Base-by-base conservation (phyloP, 1,140 invertebrate species). In the Aphelenchoides avenae region DNA sequence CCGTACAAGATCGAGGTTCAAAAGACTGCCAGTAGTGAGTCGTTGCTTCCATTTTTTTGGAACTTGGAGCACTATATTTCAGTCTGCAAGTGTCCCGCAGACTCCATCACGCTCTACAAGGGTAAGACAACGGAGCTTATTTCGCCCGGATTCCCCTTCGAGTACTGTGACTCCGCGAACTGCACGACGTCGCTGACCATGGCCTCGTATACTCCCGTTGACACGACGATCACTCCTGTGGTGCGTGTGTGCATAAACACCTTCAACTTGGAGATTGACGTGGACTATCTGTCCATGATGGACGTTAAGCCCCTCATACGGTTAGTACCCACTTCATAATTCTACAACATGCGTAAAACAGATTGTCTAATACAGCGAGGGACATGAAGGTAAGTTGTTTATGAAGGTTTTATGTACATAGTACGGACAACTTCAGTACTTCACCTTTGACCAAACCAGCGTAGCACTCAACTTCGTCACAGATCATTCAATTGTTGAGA, bases 81-180 rank as follows among this genome's bases (percentile, higher is more conserved):
- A 63, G 61, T 66, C 24, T 63, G 61, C 31, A 30, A 24, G 1
- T 63, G 61, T 46, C 37, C 37, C 11, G 7, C 53, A 4, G 13
- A 27, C 7, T 20, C 29, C 11, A 39, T 63, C n/a, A 26, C 40
- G 13, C 15, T 63, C 13, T 37, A 34, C 31, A 26, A 15, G 22
- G 22, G 6, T 7, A 18, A 27, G 4, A n/a, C 50, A 5, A 3
- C 11, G 11, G 13, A 9, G 0, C 39, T 66, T 20, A 42, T 48
- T 13, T 65, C 61, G 11, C 61, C 61, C 31, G 61, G 61, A 13
- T 63, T 33, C 40, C 61, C 61, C 15, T 6, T 66, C 0, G 61
- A 63, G 42, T 63, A 63, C 33, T 63, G 61, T 43, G 61, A 62
- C 39, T 24, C 41, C 18, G 15, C 48, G 11, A 62, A 62, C 31